A percentile compares a stretch with the other conserved stretches of the same genome.
These are phyloP conservation scores for Lophotis ruficrista DNA, from an alignment of 2,113 vertebrate genomes.

Conservation along the genomic window DNA sequence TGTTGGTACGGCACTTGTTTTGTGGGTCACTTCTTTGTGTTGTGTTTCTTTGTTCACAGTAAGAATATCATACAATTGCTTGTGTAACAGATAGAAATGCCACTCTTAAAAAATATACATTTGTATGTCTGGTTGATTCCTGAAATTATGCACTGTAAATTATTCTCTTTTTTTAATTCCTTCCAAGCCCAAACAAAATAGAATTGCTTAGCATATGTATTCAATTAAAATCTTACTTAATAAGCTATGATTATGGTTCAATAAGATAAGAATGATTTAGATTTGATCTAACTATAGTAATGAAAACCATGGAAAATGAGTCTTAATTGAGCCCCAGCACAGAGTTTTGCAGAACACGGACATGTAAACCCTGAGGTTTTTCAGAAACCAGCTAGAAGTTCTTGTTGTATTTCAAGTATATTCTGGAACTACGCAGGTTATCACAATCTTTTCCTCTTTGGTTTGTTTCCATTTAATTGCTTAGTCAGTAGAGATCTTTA, in stretches of 20 bases:
- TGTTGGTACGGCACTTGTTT: not conserved
- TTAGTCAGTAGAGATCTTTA: not conserved
- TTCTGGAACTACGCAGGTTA: not conserved
- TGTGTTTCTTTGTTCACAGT: not conserved
- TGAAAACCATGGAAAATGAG: not conserved
- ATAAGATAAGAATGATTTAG: conserved; percentile 9
- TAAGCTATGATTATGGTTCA: conserved; percentile 5
- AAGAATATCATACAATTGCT: not conserved
- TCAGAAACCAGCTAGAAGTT: not conserved
- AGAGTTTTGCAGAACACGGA: not conserved
- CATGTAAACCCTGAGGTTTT: not conserved
- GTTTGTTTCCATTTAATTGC: conserved; percentile 14
- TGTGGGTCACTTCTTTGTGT: not conserved
- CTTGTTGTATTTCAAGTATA: not conserved
- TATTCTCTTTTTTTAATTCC: not conserved
- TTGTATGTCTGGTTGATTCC: not conserved
- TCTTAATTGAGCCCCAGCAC: not conserved
- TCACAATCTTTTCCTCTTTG: not conserved
- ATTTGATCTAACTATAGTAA: not conserved
- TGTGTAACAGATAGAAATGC: not conserved
- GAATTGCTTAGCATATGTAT: not conserved
- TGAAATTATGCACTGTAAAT: not conserved
- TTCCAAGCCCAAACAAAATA: not conserved
- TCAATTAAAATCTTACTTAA: not conserved
- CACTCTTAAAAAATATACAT: not conserved